Conservation (phyloP, 2,113 vertebrate species). For the Myrmecobius fasciatus region DNA sequence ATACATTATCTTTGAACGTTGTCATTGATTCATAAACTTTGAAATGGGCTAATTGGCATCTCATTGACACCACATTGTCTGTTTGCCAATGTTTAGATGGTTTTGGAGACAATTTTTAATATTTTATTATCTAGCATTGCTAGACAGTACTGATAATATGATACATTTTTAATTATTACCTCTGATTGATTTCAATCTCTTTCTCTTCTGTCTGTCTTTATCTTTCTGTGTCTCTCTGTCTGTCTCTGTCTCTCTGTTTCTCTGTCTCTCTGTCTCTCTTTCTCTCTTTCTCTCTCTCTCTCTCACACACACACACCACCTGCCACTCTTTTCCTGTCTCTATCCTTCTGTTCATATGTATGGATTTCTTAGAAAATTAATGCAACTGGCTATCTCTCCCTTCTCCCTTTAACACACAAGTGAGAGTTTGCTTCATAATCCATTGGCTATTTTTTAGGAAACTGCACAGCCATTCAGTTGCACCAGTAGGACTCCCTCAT, state of each 20-base stretch:
- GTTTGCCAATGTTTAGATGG: not conserved
- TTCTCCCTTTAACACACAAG: not conserved
- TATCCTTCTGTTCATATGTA: not conserved
- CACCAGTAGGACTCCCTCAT: not conserved
- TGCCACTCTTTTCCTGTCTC: not conserved
- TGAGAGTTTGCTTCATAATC: not conserved
- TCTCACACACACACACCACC: not conserved
- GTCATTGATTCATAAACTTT: conserved; percentile 33
- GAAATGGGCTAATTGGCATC: conserved; percentile 15
- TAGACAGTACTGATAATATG: not conserved
- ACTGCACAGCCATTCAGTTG: not conserved
- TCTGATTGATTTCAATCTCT: not conserved
- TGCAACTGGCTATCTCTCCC: not conserved
- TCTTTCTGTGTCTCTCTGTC: not conserved
- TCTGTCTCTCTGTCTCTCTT: not conserved
- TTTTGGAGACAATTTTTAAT: accelerated
- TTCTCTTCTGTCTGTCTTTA: not conserved
- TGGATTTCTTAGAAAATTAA: not conserved
- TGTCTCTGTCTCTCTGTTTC: not conserved
- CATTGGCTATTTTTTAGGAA: not conserved
- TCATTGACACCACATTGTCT: not conserved
- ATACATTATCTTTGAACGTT: conserved; percentile 45
- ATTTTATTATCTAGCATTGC: not conserved
- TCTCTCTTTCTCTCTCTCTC: not conserved
- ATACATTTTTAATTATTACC: not conserved